Conservation (phyloP, 2,888 invertebrate genomes). For the Dicyrtoma fusca region DNA sequence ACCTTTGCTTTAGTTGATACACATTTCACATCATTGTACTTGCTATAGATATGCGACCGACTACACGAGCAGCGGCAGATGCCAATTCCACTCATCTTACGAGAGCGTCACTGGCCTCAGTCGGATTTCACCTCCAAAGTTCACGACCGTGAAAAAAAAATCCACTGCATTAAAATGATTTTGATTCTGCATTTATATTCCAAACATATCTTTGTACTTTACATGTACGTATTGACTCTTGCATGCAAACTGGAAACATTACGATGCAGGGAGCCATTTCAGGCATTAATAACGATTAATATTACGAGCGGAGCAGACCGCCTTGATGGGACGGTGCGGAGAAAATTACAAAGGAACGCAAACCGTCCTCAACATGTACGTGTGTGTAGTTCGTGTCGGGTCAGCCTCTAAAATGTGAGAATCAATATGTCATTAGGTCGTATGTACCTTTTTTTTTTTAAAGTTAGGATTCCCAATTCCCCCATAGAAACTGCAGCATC, state of each 20-base stretch:
- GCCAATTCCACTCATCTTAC: background rate
- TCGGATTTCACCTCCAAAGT: conserved; percentile 33
- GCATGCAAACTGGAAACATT: background rate
- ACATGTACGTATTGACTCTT: background rate
- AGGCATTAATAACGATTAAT: too few relatives aligned
- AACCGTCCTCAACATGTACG: background rate
- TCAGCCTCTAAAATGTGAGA: background rate
- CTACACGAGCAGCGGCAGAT: background rate
- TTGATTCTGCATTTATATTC: background rate
- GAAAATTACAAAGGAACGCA: background rate
- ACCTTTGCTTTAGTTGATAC: too few relatives aligned
- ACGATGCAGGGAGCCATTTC: too few relatives aligned
- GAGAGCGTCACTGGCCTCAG: conserved; percentile 14
- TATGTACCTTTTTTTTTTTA: background rate
- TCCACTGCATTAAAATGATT: background rate
- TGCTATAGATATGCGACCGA: too few relatives aligned
- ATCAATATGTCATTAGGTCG: conserved; percentile 7
- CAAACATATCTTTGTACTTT: background rate
- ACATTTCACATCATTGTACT: too few relatives aligned
- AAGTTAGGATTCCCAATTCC: too few relatives aligned
- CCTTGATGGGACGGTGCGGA: too few relatives aligned
- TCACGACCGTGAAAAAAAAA: conserved; percentile 30
- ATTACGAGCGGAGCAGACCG: too few relatives aligned
- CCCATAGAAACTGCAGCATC: too few relatives aligned
- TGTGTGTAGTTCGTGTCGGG: background rate